Evolutionary conservation across 2,113 vertebrate species (phyloP), one percentile per base, ranked within the genome.

Genomic region (Malaclemys terrapin): DNA sequence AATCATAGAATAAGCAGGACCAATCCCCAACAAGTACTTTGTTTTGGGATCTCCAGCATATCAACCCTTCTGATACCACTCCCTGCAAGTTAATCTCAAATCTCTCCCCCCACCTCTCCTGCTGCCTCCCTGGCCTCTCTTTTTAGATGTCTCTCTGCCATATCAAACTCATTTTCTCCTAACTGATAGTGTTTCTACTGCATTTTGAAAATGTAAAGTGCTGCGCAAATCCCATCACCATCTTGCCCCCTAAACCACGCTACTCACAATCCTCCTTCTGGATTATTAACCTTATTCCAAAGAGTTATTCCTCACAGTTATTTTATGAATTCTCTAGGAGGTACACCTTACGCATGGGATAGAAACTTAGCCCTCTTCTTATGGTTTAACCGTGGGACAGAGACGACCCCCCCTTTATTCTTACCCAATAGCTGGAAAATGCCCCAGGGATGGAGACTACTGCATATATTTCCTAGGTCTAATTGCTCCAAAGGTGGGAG

Each of bases 31-130:
- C 22, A 11, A 76, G 10, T 24, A 45, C 7, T 78, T 78, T 45
- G 11, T 78, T 78, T 45, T 47, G 42, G 42, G 42, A 45, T 27
- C 25, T 16, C 83, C 57, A 54, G 4, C 62, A 83, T 88, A 57
- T 82, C 93, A 96, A 94, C 87, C 53, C 95, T 95, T 87, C 10
- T 84, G 72, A 50, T 25, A 86, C 80, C 59, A 14, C 10, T 80
- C 82, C 72, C 3, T 10, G 49, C 7, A 16, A 45, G 1, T 84
- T 62, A 89, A 31, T 89, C 38, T 29, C 52, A 90, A 38, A 10
- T 47, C 91, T 52, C 91, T 5, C 38, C 76, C 59, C 56, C 72
- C 3, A 45, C 19, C 42, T 91, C 45, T 17, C 25, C 54, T 59
- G 3, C 35, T 76, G 50, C 59, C 45, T 42, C 24, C 87, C 54